phyloP scores from a whole-genome alignment of 1,140 invertebrate genomes.

The Glossosoma conforme region DNA sequence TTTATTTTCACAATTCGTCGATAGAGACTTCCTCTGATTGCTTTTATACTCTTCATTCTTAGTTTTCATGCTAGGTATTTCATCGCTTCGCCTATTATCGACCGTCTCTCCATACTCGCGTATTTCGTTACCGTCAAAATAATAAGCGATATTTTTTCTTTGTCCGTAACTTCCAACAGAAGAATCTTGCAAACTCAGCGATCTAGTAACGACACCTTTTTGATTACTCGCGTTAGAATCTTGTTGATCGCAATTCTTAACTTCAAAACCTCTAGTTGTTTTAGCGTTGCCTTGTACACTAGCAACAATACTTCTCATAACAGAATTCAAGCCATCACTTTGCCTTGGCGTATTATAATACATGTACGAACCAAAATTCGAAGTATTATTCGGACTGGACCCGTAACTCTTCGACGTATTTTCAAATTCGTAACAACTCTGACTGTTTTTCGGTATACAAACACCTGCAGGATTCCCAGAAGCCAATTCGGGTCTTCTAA shows the following conservation, averaged over 20 bases:
- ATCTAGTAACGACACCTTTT: slow-evolving; percentile 45
- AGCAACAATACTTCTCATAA: slow-evolving; percentile 7
- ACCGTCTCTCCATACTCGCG: slow-evolving; percentile 32
- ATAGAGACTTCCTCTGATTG: slow-evolving; percentile 46
- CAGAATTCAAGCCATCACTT: slow-evolving; percentile 5
- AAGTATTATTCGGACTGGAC: slow-evolving; percentile 53
- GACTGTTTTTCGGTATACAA: slow-evolving; percentile 41
- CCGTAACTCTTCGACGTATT: slow-evolving; percentile 55
- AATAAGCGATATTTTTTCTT: slow-evolving; percentile 52
- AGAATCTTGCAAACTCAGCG: slow-evolving; percentile 47
- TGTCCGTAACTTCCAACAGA: slow-evolving; percentile 37
- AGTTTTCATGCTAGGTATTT: slow-evolving; percentile 51
- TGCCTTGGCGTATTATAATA: slow-evolving; percentile 45
- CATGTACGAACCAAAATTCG: slow-evolving; percentile 43
- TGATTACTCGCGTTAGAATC: not conserved
- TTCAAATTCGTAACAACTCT: slow-evolving; percentile 51
- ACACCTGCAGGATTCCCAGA: slow-evolving; percentile 31
- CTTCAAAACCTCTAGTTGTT: slow-evolving; percentile 15
- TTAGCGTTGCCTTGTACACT: slow-evolving; percentile 9
- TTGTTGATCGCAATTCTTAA: slow-evolving; percentile 7
- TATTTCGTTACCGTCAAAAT: slow-evolving; percentile 50
- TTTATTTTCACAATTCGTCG: slow-evolving; percentile 44
- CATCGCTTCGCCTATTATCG: slow-evolving; percentile 41
- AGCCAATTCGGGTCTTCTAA: slow-evolving; percentile 35
- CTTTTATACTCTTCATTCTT: slow-evolving; percentile 51